Conservation (phyloP, 2,797 vertebrate genomes). For the Pseudochromis fuscus region DNA sequence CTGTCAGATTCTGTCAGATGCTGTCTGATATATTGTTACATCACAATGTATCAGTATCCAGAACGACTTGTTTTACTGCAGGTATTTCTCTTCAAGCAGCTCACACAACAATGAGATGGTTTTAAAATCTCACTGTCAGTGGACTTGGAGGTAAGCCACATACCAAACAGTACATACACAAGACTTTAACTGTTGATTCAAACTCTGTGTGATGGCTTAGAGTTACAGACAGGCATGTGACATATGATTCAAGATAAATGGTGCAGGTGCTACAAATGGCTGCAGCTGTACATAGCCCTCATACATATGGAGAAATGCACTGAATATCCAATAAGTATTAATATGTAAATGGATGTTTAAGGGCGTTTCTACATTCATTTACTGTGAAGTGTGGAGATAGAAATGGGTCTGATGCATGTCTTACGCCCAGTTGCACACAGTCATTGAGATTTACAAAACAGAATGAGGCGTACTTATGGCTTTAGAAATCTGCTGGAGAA, state of each 20-base stretch:
- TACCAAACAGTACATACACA: no score
- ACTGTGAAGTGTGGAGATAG: neutral
- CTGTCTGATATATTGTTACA: no score
- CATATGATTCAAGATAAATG: constrained; percentile 9
- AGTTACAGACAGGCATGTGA: constrained; percentile 1
- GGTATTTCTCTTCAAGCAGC: no score
- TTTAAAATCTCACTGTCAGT: no score
- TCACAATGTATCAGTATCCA: no score
- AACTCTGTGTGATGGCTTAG: neutral
- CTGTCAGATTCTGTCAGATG: no score
- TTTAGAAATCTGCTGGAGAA: constrained; percentile 16
- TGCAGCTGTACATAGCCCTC: constrained; percentile 1
- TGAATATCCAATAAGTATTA: constrained; percentile 6
- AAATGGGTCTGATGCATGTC: constrained; percentile 10
- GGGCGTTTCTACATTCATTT: neutral
- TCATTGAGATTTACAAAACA: constrained; percentile 18
- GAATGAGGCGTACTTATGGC: neutral
- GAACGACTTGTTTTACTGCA: no score
- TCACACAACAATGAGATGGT: no score
- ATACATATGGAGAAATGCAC: constrained; percentile 3
- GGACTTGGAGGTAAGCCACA: no score
- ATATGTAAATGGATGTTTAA: constrained; percentile 13
- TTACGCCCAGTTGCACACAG: neutral
- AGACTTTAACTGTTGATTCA: neutral
- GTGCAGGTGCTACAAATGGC: constrained; percentile 6